These are phyloP conservation scores for Bujurquina vittata DNA, from an alignment of 2,113 vertebrate genomes.

Conservation along the genomic window DNA sequence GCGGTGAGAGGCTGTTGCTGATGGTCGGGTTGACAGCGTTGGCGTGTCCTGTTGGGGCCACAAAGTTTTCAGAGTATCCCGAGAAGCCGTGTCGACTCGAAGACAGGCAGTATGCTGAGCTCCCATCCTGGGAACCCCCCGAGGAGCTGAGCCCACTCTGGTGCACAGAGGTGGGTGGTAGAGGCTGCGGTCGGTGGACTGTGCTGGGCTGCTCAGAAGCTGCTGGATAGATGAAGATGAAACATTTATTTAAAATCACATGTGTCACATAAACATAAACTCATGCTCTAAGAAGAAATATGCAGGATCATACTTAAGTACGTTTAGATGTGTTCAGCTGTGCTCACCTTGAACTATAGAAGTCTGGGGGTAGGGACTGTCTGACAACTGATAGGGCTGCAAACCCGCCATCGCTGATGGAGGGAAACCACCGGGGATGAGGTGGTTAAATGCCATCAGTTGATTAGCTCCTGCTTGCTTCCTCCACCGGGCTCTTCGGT, in stretches of 20 bases:
- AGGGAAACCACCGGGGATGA: slow-evolving; percentile 97
- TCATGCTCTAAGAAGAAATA: background rate
- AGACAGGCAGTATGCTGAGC: slow-evolving; percentile 94
- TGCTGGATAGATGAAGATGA: slow-evolving; percentile 35
- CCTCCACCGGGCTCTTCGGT: slow-evolving; percentile 97
- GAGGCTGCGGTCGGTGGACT: slow-evolving; percentile 95
- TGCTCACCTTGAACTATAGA: slow-evolving; percentile 93
- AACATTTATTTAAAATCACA: background rate
- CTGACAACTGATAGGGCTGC: slow-evolving; percentile 95
- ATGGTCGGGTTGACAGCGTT: slow-evolving; percentile 95
- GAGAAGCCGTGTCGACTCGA: slow-evolving; percentile 96
- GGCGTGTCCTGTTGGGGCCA: slow-evolving; percentile 87
- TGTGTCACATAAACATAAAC: background rate
- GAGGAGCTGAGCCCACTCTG: slow-evolving; percentile 87
- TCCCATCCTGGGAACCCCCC: slow-evolving; percentile 88
- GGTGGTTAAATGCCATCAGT: slow-evolving; percentile 98
- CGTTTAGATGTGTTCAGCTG: background rate
- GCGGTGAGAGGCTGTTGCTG: slow-evolving; percentile 98
- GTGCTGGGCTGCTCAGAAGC: slow-evolving; percentile 93
- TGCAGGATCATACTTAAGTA: background rate
- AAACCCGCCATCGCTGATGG: slow-evolving; percentile 94
- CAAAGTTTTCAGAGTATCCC: slow-evolving; percentile 98
- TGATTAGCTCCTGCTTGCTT: slow-evolving; percentile 99
- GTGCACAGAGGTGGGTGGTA: slow-evolving; percentile 96
- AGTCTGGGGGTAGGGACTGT: slow-evolving; percentile 94